Evolutionary conservation across 2,113 vertebrate genomes (phyloP), one percentile per base, ranked within the genome.

Genomic region (Pollimyrus isidori): DNA sequence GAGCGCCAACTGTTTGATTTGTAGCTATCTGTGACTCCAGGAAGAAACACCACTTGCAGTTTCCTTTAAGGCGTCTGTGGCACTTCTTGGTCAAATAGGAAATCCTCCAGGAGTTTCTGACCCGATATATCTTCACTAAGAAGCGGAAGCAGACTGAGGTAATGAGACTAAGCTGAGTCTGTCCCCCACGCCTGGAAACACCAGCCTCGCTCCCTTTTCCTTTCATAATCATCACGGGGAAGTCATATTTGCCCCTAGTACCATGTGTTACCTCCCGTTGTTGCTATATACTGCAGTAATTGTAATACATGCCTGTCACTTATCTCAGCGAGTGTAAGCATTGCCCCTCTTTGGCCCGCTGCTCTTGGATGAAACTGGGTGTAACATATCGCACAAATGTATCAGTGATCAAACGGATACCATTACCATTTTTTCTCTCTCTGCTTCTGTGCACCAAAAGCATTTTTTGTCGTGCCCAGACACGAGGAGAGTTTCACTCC

Each of bases 121-220:
- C 99, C 91, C 97, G 97, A 94, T 99, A 98, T 17, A 99, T 99
- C 93, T 99, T 99, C 90, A 99, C 97, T 4, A 99, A 99, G 95
- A 99, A 98, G 94, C 97, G 98, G 95, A 99, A 98, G 92, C 98
- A 98, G 95, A 97, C 98, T 93, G 98, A 99, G 98, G 98, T 99
- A 96, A 95, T 6, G 26, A 50, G 9, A n/a, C 39, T 11, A 65
- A 86, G 52, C 30, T 15, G 46, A 80, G 53, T 56, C 17, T 21
- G 53, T 52, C 48, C 48, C 48, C 11, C 52, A 48, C 23, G 65
- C 35, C n/a, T 80, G 83, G n/a, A n/a, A 89, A 45, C 4, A 58
- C 26, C 65, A 88, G 46, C n/a, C 80, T 11, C 19, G 1, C 17
- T 48, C 46, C 10, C 23, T 30, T 86, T 30, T 26, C n/a, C n/a